These are phyloP conservation scores for Spea bombifrons DNA, from an alignment of 2,113 vertebrate genomes.

Conservation along the genomic window DNA sequence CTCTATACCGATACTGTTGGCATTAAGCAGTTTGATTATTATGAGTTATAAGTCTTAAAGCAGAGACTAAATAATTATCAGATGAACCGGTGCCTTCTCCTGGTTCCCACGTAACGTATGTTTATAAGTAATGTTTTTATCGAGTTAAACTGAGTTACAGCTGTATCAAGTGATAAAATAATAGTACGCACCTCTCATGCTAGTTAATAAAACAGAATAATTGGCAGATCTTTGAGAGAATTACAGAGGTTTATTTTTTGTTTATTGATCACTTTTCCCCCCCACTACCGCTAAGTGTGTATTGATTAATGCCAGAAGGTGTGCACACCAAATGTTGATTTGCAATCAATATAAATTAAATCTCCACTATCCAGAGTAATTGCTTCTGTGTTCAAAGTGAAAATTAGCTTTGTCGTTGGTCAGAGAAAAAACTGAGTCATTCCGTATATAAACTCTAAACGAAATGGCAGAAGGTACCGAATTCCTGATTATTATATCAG, in stretches of 20 bases:
- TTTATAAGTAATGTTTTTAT: background rate
- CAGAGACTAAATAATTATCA: too few species aligned
- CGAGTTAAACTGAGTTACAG: background rate
- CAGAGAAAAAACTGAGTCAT: too few species aligned
- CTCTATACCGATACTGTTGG: too few species aligned
- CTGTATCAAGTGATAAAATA: background rate
- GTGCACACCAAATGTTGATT: conserved; percentile 48
- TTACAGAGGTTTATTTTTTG: conserved; percentile 49
- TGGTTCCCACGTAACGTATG: background rate
- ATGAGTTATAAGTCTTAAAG: too few species aligned
- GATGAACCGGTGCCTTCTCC: too few species aligned
- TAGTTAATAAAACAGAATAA: background rate
- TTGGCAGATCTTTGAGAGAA: conserved; percentile 1
- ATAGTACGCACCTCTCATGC: background rate
- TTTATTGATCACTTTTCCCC: conserved; percentile 46
- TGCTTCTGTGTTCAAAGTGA: conserved; percentile 19
- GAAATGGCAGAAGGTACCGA: too few species aligned
- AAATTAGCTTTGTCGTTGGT: conserved; percentile 4
- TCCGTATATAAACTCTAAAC: too few species aligned
- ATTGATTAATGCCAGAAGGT: conserved; percentile 50
- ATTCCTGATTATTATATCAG: too few species aligned
- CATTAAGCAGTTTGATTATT: too few species aligned
- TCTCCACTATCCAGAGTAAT: conserved; percentile 43
- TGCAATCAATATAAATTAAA: conserved; percentile 53
- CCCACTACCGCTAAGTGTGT: conserved; percentile 42